Evolutionary conservation across 2,113 vertebrate species (phyloP), one percentile per base, ranked within the genome.

Genomic region (Apteryx owenii): DNA sequence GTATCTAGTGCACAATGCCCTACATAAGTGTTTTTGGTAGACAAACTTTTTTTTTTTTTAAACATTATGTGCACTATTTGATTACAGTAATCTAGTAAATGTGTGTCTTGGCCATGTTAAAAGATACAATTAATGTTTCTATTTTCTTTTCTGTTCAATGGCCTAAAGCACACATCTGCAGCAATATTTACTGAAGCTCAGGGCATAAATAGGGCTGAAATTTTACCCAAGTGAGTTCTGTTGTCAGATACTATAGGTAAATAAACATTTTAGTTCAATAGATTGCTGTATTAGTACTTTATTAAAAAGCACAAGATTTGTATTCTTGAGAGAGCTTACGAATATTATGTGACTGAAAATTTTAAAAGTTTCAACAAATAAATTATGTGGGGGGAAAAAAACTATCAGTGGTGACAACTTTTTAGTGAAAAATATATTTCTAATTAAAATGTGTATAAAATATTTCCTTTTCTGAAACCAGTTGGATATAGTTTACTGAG

Each of bases 51-150:
- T 72, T 26, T 33, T 18, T 38, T 18, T 72, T 44, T 9, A 6
- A 33, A 71, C 61, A 76, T 69, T 14, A 46, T 31, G 12, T 31
- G 42, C 1, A 5, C 19, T 85, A 66, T 92, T 91, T 80, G 84
- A 93, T 95, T 88, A 88, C 36, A 71, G 79, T 83, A 89, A 97
- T 95, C 81, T 87, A 85, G 66, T 85, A 93, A 91, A 80, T 89
- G 73, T 80, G 73, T 53, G 29, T 73, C 89, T 91, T 85, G 81
- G 94, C 71, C 71, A 88, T 54, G 84, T 68, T 95, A 95, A 89
- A 87, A 85, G 72, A 78, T 60, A 77, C 70, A 88, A 88, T 94
- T 96, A 97, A 94, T 29, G 16, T 82, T 44, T 95, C 38, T 71
- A 38, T 90, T 64, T 68, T 91, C 85, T 95, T 60, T 80, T 76